Percentiles rank a stretch among this genome's conserved stretches.
Evolutionary conservation across 1,140 invertebrate genomes (phyloP).

Genomic region (Drosophila sechellia): DNA sequence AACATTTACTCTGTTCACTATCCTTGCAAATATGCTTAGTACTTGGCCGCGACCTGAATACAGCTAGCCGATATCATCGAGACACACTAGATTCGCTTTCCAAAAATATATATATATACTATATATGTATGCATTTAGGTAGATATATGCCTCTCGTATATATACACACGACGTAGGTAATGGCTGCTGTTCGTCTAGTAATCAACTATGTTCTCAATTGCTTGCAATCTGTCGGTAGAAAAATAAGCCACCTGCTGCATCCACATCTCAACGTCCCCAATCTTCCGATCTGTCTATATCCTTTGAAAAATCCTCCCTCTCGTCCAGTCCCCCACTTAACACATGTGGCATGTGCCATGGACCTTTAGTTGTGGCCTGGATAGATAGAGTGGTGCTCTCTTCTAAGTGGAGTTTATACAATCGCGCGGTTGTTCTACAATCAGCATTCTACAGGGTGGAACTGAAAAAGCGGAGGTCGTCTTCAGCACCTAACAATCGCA

Average conservation of each 20-base stretch:
- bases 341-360: conserved; percentile 17
- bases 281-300: conserved; percentile 3
- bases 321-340: conserved; percentile 17
- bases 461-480: conserved; percentile 20
- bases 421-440: conserved; percentile 41
- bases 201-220: conserved; percentile 41
- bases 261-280: conserved; percentile 3
- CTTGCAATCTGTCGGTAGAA: conserved; percentile 71
- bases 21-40: conserved; percentile 38
- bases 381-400: conserved; percentile 28
- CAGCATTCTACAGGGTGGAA: conserved; percentile 22
- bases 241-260: conserved; percentile 63
- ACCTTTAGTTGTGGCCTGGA: conserved; percentile 25
- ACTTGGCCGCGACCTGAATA: conserved; percentile 36
- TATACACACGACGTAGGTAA: conserved; percentile 50
- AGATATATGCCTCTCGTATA: conserved; percentile 49
- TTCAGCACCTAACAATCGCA: conserved; percentile 22
- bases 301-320: conserved; percentile 27
- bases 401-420: conserved; percentile 46
- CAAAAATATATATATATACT: conserved; percentile 78
- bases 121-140: conserved; percentile 57
- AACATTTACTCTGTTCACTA: conserved; percentile 58
- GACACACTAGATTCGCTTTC: conserved; percentile 47
- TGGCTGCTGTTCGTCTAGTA: conserved; percentile 37
- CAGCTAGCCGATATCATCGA: conserved; percentile 33